Base-by-base conservation (phyloP, 2,113 vertebrate genomes). In the Istiophorus platypterus region DNA sequence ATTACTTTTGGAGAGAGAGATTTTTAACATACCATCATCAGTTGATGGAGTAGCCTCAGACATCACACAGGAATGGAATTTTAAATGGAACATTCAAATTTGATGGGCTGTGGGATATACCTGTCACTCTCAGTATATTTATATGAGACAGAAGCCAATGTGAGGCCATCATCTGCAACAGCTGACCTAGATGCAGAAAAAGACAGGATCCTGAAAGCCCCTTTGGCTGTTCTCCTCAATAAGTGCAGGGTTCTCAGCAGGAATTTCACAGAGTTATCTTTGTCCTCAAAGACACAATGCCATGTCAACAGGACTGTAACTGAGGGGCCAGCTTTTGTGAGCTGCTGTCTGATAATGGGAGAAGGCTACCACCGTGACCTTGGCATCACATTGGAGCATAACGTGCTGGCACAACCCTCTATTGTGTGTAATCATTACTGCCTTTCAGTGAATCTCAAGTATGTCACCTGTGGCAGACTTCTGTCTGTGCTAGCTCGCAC, bases 251-350 rank as follows among this genome's bases (percentile, higher is more conserved):
- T 89, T 84, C 91, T 88, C 59, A 27, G 68, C 64, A 81, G 87
- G 92, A 93, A 94, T 94, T 84, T 94, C 86, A 94, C 94, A 92
- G 86, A 62, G 92, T 94, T 95, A 95, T 95, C 90, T 95, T 94
- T 93, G 93, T 92, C 85, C 91, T 81, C 88, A 85, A 88, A 91
- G 89, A 91, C 88, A 91, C 90, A 86, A 87, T 87, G 86, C 85
- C 84, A 73, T 89, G 90, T 92, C 91, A 91, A 88, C 85, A 71
- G 83, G 65, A 65, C 52, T 68, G 80, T 78, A 80, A 75, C 80
- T 49, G 64, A 65, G 81, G 74, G 84, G 65, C 79, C 86, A 34
- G 81, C 65, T 83, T 86, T 90, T 52, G 22, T 75, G 42, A 24
- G 72, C 72, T 54, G 73, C 79, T 58, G 64, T 37, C 67, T 86